phyloP scores from a whole-genome alignment of 2,888 invertebrate species.

The Troides aeacus region DNA sequence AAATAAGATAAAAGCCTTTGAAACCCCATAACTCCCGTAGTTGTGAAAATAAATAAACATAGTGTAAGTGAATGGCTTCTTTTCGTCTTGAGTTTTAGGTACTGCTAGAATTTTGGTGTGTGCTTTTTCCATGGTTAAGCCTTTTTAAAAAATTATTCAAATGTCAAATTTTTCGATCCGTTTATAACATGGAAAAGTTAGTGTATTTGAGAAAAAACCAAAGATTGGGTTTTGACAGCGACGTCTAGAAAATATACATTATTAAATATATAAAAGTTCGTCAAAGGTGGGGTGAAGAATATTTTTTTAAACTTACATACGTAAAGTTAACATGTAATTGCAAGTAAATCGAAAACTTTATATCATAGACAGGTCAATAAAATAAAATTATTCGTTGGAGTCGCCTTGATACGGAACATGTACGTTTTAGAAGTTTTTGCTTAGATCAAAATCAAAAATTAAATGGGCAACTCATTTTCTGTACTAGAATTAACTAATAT shows the following conservation, averaged over 20 bases:
- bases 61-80: slow-evolving; percentile 17
- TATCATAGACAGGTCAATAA: too few species aligned
- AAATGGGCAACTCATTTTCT: slow-evolving; percentile 6
- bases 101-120: slow-evolving; percentile 21
- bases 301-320: not conserved
- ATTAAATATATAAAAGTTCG: slow-evolving; percentile 4
- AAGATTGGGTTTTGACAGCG: slow-evolving; percentile 23
- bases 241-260: slow-evolving; percentile 17
- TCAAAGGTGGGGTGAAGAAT: not conserved
- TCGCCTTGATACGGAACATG: not conserved
- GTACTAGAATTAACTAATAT: slow-evolving; percentile 36
- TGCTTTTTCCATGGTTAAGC: slow-evolving; percentile 9
- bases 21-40: slow-evolving; percentile 6
- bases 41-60: not conserved
- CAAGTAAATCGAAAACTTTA: too few species aligned
- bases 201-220: slow-evolving; percentile 22
- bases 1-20: not conserved
- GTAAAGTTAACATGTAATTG: too few species aligned
- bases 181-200: slow-evolving; percentile 8
- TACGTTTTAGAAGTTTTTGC: not conserved
- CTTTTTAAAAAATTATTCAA: slow-evolving; percentile 8
- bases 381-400: too few species aligned
- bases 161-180: slow-evolving; percentile 19
- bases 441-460: not conserved
- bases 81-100: slow-evolving; percentile 17